These are phyloP conservation scores for Bombus fervidus DNA, from an alignment of 1,140 invertebrate species.

Conservation along the genomic window DNA sequence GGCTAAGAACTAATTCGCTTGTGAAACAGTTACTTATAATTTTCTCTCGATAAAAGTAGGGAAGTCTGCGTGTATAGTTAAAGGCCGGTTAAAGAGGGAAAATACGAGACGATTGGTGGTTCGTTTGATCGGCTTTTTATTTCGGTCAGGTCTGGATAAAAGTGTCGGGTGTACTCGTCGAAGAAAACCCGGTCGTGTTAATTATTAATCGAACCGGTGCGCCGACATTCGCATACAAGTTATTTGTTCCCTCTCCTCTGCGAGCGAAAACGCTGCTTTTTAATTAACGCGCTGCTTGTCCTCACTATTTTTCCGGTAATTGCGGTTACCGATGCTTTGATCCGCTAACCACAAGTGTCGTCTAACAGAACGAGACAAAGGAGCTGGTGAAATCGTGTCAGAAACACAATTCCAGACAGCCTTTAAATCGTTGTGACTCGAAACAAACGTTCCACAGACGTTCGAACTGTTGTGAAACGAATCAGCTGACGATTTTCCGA, in stretches of 20 bases:
- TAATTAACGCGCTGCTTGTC: conserved; percentile 16
- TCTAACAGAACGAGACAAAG: conserved; percentile 13
- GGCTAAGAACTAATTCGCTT: too few species aligned
- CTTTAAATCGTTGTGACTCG: background rate
- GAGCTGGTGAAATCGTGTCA: background rate
- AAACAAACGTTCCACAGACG: background rate
- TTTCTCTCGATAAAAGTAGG: too few species aligned
- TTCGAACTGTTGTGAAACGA: too few species aligned
- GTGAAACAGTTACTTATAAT: too few species aligned
- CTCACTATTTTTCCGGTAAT: conserved; percentile 12
- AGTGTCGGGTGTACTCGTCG: background rate
- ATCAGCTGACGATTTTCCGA: too few species aligned
- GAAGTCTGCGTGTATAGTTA: background rate
- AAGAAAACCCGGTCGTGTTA: conserved; percentile 10
- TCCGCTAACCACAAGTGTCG: background rate
- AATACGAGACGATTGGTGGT: background rate
- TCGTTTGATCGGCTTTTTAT: conserved; percentile 11
- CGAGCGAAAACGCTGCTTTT: background rate
- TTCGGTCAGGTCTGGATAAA: conserved; percentile 7
- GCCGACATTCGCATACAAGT: background rate
- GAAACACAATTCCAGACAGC: background rate
- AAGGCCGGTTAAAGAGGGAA: background rate
- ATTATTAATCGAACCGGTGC: conserved; percentile 21
- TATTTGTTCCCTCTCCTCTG: background rate
- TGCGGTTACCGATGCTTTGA: conserved; percentile 24